Conservation (phyloP, 1,140 invertebrate species). For the Ips typographus region DNA sequence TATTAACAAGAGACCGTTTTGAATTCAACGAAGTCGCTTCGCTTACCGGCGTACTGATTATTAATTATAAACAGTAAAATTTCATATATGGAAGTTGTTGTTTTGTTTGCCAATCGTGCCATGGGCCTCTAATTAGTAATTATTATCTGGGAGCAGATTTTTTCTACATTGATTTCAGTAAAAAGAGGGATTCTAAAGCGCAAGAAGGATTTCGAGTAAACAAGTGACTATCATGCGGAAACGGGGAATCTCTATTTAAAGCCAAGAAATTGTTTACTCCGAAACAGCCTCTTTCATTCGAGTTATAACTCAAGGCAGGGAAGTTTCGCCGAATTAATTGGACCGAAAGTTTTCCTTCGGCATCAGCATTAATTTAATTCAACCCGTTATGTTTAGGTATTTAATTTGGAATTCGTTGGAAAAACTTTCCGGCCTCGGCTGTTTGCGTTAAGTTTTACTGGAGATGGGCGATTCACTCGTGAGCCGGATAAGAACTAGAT, state of each 20-base stretch:
- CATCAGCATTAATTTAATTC: constrained; percentile 18
- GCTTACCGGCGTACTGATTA: constrained; percentile 6
- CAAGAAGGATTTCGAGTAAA: constrained; percentile 7
- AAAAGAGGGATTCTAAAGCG: no score
- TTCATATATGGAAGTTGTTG: background rate
- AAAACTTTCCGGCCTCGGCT: constrained; percentile 2
- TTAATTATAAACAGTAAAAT: constrained; percentile 6
- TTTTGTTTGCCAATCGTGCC: background rate
- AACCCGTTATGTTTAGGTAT: constrained; percentile 15
- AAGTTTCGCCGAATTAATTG: constrained; percentile 16
- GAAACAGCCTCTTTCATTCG: constrained; percentile 7
- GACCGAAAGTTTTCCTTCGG: constrained; percentile 2
- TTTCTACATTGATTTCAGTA: no score
- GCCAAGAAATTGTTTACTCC: constrained; percentile 8
- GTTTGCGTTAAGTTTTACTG: constrained; percentile 15
- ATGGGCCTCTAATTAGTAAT: no score
- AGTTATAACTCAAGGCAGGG: constrained; percentile 4
- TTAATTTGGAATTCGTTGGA: constrained; percentile 14
- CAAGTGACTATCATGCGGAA: background rate
- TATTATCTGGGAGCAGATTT: no score
- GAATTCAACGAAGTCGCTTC: constrained; percentile 8
- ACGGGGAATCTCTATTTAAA: constrained; percentile 11
- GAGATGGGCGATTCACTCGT: background rate
- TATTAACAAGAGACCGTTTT: constrained; percentile 9
- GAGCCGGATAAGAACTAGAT: no score